These are phyloP conservation scores for Athripsodes cinereus DNA, from an alignment of 2,888 invertebrate species.

Conservation along the genomic window DNA sequence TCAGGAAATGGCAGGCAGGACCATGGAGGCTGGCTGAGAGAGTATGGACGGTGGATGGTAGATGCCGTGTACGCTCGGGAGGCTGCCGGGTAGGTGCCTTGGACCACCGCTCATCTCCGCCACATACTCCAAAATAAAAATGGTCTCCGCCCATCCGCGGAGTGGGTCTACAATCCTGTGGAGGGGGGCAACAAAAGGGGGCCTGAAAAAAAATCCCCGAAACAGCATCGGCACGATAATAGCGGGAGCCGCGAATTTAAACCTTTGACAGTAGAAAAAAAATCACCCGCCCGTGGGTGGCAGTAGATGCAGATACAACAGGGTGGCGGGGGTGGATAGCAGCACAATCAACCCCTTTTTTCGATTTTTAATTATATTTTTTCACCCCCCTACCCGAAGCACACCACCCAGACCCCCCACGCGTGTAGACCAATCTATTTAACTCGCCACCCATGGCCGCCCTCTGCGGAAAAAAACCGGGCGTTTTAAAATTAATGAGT, in stretches of 20 bases:
- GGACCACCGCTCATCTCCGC: constrained; percentile 16
- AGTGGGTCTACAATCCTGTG: neutral
- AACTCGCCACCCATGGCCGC: constrained; percentile 30
- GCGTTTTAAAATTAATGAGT: constrained; percentile 57
- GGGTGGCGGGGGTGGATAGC: constrained; percentile 46
- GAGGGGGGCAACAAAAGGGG: constrained; percentile 5
- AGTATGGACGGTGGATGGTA: neutral
- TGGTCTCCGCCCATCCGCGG: constrained; percentile 1
- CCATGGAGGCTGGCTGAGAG: neutral
- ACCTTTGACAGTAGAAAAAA: constrained; percentile 26
- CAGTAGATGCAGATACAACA: constrained; percentile 40
- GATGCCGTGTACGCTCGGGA: neutral
- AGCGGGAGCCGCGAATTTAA: constrained; percentile 24
- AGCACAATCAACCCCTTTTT: constrained; percentile 44
- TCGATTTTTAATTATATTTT: constrained; percentile 55
- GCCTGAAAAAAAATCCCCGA: constrained; percentile 19
- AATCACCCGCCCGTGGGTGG: constrained; percentile 34
- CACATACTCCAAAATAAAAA: constrained; percentile 10
- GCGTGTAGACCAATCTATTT: constrained; percentile 57
- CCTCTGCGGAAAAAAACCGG: constrained; percentile 49
- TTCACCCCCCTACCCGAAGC: constrained; percentile 35
- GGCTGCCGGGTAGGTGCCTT: neutral
- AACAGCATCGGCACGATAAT: constrained; percentile 23
- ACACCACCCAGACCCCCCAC: constrained; percentile 35
- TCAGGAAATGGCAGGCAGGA: constrained; percentile 2